Evolutionary conservation across 23 tunicate genomes (phyloP), one percentile per base, ranked within the genome.

Genomic region (Trididemnum clinides): DNA sequence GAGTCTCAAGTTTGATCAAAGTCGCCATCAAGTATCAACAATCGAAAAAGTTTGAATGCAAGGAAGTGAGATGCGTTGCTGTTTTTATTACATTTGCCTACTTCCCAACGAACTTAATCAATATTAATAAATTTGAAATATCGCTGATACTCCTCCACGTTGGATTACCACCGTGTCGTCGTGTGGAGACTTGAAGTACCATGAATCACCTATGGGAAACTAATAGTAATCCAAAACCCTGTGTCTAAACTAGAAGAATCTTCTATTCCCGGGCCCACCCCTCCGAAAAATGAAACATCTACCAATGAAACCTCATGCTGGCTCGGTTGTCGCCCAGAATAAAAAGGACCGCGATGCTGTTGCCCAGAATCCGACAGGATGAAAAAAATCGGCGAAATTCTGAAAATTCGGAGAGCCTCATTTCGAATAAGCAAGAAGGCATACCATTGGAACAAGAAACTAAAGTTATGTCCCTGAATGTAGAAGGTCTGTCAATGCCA

Each of bases 291-390:
- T 44, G 10, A 44, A 15, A 7, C 54, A 44, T 44, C 12, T 7
- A 44, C 15, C 66, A n/a, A n/a, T 59, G 66, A 59, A 59, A 59
- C 66, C 21, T 59, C 25, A 70, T 70, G 22, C 76, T 70, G 76
- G 36, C 34, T 70, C 76, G 76, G 76, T 6, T 29, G 76, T 70
- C 7, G 36, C 15, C 76, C 76, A 70, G 36, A 7, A 12, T 26
- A 70, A 70, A 70, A 70, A 70, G 36, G 76, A 27, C 76, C 34
- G 76, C 39, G 76, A 4, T 70, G 5, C 36, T 70, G 36, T 7
- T 29, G 76, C 19, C 10, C 28, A n/a, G 76, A 70, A 37, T 37
- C 76, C 76, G 19, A 7, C 39, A 70, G 76, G 12, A 12, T 18
- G 18, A 49, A 49, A 49, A n/a, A n/a, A n/a, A n/a, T n/a, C n/a